Evolutionary conservation across 2,113 vertebrate species (phyloP).

Genomic region (Uropsilus gracilis): DNA sequence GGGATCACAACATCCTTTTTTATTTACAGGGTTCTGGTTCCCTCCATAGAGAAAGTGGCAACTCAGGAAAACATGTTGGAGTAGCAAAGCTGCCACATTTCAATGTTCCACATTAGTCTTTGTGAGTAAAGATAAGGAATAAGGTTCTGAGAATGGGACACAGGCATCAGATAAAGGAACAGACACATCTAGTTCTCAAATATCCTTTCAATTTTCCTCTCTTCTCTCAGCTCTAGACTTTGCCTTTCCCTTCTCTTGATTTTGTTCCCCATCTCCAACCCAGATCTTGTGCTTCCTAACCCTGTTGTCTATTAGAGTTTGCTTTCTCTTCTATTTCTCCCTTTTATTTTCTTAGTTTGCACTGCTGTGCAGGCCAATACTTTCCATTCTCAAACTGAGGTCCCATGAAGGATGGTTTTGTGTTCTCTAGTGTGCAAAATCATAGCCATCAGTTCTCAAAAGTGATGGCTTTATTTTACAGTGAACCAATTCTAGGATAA

Average conservation of each 20-base stretch:
- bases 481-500: accelerated
- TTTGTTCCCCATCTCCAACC: accelerated
- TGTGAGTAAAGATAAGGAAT: not conserved
- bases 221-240: not conserved
- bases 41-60: not conserved
- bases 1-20: not conserved
- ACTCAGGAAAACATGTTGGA: not conserved
- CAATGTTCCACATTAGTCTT: not conserved
- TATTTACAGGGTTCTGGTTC: not conserved
- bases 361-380: not conserved
- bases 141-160: not conserved
- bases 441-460: accelerated
- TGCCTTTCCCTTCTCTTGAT: not conserved
- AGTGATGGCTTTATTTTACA: accelerated
- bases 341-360: not conserved
- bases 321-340: not conserved
- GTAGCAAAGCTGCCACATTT: not conserved
- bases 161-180: not conserved
- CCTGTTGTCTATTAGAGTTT: not conserved
- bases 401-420: accelerated
- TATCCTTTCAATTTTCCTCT: no score
- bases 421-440: not conserved
- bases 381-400: not conserved
- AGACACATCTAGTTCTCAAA: accelerated
- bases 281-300: not conserved